Evolutionary conservation across 2,113 vertebrate species (phyloP).

Genomic region (Cinclus cinclus): DNA sequence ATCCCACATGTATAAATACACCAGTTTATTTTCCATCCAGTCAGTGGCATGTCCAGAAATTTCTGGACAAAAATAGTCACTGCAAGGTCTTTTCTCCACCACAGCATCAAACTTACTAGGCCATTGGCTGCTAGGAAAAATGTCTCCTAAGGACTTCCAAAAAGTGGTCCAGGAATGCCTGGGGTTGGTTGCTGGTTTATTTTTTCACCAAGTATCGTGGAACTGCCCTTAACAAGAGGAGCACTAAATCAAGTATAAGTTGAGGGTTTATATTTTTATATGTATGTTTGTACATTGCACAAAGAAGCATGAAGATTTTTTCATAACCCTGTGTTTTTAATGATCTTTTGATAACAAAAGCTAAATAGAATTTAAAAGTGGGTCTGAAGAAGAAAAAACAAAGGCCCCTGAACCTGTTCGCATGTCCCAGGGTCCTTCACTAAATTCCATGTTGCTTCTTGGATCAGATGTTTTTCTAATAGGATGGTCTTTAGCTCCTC

Average conservation of each 20-base stretch:
- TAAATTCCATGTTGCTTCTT: background rate
- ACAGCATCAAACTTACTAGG: background rate
- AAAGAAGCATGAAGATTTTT: background rate
- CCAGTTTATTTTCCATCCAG: background rate
- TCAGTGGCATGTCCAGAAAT: background rate
- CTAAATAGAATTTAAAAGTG: background rate
- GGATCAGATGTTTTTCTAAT: background rate
- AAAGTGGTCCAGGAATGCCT: background rate
- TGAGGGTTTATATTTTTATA: background rate
- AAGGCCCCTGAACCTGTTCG: background rate
- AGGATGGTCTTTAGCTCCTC: background rate
- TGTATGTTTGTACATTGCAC: background rate
- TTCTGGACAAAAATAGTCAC: background rate
- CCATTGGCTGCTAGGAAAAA: background rate
- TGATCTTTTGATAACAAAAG: background rate
- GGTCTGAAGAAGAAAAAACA: background rate
- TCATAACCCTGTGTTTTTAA: background rate
- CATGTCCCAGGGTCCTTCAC: background rate
- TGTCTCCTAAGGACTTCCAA: background rate
- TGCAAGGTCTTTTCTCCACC: background rate
- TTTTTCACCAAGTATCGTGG: background rate
- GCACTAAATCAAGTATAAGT: background rate
- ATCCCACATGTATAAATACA: background rate
- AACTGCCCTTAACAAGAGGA: background rate
- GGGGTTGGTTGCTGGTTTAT: background rate